Evolutionary conservation across 2,888 invertebrate species (phyloP).

Genomic region (Dermolepida albohirtum): DNA sequence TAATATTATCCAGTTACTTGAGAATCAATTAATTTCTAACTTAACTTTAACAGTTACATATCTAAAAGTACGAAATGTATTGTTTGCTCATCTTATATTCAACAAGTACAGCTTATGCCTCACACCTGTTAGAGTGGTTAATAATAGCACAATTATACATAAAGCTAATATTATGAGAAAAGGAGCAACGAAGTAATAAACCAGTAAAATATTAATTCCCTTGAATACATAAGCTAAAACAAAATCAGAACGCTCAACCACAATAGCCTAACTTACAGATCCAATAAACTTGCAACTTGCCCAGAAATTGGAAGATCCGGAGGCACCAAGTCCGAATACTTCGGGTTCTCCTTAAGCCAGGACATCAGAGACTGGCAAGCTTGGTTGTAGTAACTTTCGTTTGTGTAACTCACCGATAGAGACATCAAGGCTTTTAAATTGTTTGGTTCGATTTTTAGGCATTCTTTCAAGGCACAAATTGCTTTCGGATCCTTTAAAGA

Average conservation of each 20-base stretch:
- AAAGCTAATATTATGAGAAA: constrained; percentile 39
- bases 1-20: too few relatives aligned
- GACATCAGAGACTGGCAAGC: constrained; percentile 85
- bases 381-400: constrained; percentile 92
- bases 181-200: constrained; percentile 40
- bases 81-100: too few relatives aligned
- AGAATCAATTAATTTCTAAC: too few relatives aligned
- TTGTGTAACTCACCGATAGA: constrained; percentile 94
- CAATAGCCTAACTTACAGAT: constrained; percentile 62
- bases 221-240: constrained; percentile 17
- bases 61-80: too few relatives aligned
- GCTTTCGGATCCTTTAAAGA: constrained; percentile 82
- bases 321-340: constrained; percentile 80
- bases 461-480: constrained; percentile 91
- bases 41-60: too few relatives aligned
- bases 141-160: background rate
- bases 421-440: constrained; percentile 90
- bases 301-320: constrained; percentile 66
- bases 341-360: constrained; percentile 84
- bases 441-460: constrained; percentile 81
- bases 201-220: background rate
- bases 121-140: too few relatives aligned
- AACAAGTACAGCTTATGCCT: too few relatives aligned
- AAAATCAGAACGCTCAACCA: constrained; percentile 20
- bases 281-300: constrained; percentile 66